These are phyloP conservation scores for Pogoniulus pusillus DNA, from an alignment of 2,797 vertebrate genomes.

Conservation along the genomic window DNA sequence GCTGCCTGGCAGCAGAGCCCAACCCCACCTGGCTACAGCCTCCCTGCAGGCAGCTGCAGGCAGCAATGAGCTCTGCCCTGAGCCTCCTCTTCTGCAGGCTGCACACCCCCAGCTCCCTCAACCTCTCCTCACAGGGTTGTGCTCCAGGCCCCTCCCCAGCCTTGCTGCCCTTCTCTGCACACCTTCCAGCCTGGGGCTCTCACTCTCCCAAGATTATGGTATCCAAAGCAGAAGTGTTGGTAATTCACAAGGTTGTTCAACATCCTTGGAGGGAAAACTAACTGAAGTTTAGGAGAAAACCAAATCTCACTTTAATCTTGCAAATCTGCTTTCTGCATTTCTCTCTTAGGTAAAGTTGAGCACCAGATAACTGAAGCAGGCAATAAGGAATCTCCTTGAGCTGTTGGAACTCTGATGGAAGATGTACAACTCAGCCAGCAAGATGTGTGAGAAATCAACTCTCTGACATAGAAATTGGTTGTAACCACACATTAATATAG, in stretches of 20 bases:
- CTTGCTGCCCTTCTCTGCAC: no score
- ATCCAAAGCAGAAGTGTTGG: no score
- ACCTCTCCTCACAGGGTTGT: no score
- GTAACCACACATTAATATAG: neutral
- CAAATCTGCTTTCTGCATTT: neutral
- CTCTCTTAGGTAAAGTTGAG: conserved; percentile 78
- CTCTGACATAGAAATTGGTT: neutral
- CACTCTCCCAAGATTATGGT: no score
- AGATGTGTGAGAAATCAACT: conserved; percentile 76
- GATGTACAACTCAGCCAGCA: conserved; percentile 76
- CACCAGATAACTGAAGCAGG: conserved; percentile 66
- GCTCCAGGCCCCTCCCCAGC: no score
- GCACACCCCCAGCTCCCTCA: no score
- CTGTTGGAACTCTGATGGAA: conserved; percentile 74
- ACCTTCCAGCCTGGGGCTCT: no score
- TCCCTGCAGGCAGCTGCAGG: no score
- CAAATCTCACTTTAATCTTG: neutral
- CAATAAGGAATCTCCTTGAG: conserved; percentile 43
- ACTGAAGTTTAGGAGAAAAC: neutral
- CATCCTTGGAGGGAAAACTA: neutral
- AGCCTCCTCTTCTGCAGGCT: no score
- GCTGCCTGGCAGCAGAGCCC: no score
- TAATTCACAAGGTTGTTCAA: neutral
- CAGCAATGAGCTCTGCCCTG: no score
- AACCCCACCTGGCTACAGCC: no score